phyloP scores from a whole-genome alignment of 2,113 vertebrate genomes.

The Apteryx mantelli region DNA sequence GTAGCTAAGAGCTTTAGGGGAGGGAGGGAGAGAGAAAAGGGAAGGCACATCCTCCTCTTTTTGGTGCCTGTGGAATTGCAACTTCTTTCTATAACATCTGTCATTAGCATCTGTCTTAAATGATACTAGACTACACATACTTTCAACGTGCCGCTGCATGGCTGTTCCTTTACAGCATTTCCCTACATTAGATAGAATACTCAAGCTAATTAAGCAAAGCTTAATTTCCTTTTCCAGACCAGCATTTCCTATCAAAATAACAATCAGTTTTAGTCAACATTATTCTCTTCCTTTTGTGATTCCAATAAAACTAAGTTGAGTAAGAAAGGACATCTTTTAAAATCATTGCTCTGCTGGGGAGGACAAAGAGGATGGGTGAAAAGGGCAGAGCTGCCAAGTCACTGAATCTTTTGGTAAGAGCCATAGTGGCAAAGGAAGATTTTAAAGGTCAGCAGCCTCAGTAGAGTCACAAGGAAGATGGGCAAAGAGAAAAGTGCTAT shows the following conservation, averaged over 20 bases:
- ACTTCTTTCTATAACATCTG: background rate
- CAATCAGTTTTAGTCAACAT: background rate
- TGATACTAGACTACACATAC: background rate
- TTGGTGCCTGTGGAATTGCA: background rate
- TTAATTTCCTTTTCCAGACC: background rate
- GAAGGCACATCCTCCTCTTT: background rate
- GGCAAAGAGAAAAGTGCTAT: background rate
- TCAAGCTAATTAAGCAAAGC: background rate
- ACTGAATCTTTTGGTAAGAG: background rate
- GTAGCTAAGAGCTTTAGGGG: background rate
- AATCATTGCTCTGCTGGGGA: background rate
- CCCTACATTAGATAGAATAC: background rate
- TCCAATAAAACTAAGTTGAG: background rate
- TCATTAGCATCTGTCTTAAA: background rate
- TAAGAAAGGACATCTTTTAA: background rate
- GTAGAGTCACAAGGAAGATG: background rate
- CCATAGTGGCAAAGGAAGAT: background rate
- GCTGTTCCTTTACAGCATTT: background rate
- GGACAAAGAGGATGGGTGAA: background rate
- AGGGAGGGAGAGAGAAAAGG: background rate
- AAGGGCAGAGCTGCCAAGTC: constrained; percentile 41
- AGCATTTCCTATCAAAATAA: background rate
- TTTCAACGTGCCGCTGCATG: background rate
- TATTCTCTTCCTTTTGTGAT: background rate
- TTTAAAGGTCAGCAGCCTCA: constrained; percentile 48